Evolutionary conservation across 2,113 vertebrate genomes (phyloP), one percentile per base, ranked within the genome.

Genomic region (Barbus barbus): DNA sequence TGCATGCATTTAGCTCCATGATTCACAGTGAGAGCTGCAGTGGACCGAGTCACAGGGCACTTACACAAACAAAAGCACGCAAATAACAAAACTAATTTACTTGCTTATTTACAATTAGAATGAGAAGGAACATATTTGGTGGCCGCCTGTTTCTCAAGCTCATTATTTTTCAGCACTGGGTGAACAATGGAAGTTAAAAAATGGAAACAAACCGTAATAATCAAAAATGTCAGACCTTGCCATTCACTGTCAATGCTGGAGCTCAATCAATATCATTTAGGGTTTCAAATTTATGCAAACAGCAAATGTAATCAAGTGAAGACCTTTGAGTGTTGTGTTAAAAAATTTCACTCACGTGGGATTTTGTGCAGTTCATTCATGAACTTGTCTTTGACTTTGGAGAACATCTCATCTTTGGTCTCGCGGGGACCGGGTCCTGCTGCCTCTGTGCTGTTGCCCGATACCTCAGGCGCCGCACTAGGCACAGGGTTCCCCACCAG

Each of bases 321-420:
- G 14, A 31, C 61, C 14, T 31, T 31, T 65, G 2, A 65, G 69
- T 41, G 36, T 12, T 41, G 69, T 72, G 33, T 13, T 1, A n/a
- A 58, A n/a, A 58, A 58, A 5, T 0, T 51, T 8, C 91, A 98
- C 98, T 99, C 89, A 99, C 98, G 0, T 92, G 97, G 98, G 92
- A 99, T 99, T 96, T 97, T 99, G 93, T 97, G 96, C 85, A 99
- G 93, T 89, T 98, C 96, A 48, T 98, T 99, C 98, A 99, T 98
- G 93, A 99, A 99, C 92, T 98, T 99, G 92, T 98, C 92, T 95
- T 97, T 99, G 88, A 99, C 90, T 88, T 99, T 98, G 44, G 97
- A 98, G 90, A 99, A 97, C 67, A 91, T 93, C 90, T 99, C 95
- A 85, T 98, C 96, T 92, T 98, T 97, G 67, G 88, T 88, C 87